Evolutionary conservation across 2,113 vertebrate species (phyloP).

Genomic region (Carollia perspicillata): DNA sequence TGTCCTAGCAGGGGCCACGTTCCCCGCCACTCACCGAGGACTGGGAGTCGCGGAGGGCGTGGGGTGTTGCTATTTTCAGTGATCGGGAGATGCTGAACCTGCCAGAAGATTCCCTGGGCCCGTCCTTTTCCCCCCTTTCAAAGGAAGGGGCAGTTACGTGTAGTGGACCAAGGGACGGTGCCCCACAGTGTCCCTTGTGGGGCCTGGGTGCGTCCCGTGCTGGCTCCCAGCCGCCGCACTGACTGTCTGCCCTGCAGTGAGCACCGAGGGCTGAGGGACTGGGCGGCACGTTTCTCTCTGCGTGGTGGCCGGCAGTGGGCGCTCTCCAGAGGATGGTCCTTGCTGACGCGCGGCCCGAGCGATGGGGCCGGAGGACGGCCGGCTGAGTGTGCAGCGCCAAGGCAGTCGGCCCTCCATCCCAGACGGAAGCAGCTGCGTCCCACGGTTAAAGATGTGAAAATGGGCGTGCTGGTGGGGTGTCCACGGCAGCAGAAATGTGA

Average conservation of each 20-base stretch:
- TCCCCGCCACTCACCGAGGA: not conserved
- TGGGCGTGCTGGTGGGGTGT: not conserved
- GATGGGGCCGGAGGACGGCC: not conserved
- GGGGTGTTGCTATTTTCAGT: slow-evolving; percentile 1
- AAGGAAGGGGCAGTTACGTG: not conserved
- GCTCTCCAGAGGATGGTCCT: not conserved
- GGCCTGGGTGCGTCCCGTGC: too few species aligned
- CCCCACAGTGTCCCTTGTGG: not conserved
- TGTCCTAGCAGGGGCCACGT: not conserved
- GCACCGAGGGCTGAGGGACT: not conserved
- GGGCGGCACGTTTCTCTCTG: not conserved
- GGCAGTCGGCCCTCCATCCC: not conserved
- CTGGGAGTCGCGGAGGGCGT: not conserved
- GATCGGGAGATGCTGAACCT: not conserved
- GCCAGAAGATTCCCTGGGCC: not conserved
- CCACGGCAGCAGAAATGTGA: not conserved
- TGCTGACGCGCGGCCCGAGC: not conserved
- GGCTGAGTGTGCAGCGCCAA: not conserved
- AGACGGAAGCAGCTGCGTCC: not conserved
- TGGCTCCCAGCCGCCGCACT: not conserved
- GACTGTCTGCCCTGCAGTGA: not conserved
- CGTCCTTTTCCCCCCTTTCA: not conserved
- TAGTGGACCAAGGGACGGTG: not conserved
- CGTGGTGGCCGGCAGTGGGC: not conserved
- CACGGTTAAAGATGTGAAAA: not conserved